These are phyloP conservation scores for Triplophysa bombifrons DNA, from an alignment of 2,797 vertebrate species.

Conservation along the genomic window DNA sequence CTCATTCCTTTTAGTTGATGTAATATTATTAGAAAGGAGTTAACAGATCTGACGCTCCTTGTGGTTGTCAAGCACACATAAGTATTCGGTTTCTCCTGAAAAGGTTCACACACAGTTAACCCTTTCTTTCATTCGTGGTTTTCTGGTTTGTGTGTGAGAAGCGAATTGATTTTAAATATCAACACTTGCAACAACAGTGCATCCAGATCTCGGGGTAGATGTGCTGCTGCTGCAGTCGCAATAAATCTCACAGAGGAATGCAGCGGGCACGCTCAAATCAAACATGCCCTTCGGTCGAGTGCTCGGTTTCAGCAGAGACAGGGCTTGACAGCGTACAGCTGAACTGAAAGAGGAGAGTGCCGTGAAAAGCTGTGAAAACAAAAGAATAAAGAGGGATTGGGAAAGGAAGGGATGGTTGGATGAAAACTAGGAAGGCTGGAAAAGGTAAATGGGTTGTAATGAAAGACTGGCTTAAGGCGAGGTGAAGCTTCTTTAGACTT, in stretches of 20 bases:
- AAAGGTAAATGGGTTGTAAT: background rate
- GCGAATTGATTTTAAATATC: constrained; percentile 57
- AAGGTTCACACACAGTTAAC: background rate
- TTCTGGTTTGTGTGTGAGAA: constrained; percentile 33
- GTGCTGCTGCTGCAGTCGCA: constrained; percentile 62
- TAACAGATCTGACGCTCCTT: constrained; percentile 56
- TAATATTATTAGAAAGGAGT: constrained; percentile 62
- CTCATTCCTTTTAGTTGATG: constrained; percentile 51
- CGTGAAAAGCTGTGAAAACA: constrained; percentile 28
- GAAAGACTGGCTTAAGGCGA: constrained; percentile 17
- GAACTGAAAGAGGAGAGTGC: constrained; percentile 36
- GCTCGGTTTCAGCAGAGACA: background rate
- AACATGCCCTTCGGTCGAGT: constrained; percentile 47
- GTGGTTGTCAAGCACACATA: constrained; percentile 63
- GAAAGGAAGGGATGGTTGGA: constrained; percentile 20
- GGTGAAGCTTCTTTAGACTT: background rate
- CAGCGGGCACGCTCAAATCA: constrained; percentile 54
- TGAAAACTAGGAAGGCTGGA: constrained; percentile 18
- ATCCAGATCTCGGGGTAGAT: constrained; percentile 53
- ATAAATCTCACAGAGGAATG: constrained; percentile 68
- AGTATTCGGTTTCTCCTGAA: constrained; percentile 34
- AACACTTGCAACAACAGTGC: constrained; percentile 12
- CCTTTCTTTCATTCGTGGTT: constrained; percentile 11
- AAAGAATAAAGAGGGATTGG: constrained; percentile 38
- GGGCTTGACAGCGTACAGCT: constrained; percentile 3